phyloP scores from a whole-genome alignment of 1,140 invertebrate genomes.

The Whitmania pigra region DNA sequence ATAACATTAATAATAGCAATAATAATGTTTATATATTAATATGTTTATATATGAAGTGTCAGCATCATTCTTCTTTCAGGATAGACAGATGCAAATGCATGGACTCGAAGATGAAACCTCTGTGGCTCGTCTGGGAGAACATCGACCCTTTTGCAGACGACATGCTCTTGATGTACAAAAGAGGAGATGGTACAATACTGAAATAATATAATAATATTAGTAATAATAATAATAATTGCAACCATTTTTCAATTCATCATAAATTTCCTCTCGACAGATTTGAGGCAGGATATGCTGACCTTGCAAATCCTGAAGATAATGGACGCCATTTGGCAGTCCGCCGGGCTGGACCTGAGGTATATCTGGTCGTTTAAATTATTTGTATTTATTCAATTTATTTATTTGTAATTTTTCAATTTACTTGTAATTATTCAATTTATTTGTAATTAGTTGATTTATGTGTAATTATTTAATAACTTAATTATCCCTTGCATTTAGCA shows the following conservation, averaged over 20 bases:
- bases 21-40: too few relatives aligned
- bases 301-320: slow-evolving; percentile 85
- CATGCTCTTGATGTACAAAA: slow-evolving; percentile 73
- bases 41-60: too few relatives aligned
- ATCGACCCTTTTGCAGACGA: slow-evolving; percentile 51
- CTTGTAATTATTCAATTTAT: too few relatives aligned
- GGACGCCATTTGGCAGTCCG: slow-evolving; percentile 86
- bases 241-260: neutral
- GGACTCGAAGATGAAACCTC: slow-evolving; percentile 89
- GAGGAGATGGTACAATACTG: slow-evolving; percentile 60
- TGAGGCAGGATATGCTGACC: slow-evolving; percentile 92
- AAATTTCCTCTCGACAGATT: slow-evolving; percentile 42
- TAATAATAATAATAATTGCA: neutral
- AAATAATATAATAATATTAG: too few relatives aligned
- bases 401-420: too few relatives aligned
- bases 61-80: too few relatives aligned
- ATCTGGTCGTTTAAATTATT: neutral
- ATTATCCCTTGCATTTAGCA: too few relatives aligned
- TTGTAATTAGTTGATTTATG: too few relatives aligned
- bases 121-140: slow-evolving; percentile 87
- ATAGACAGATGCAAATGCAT: slow-evolving; percentile 63
- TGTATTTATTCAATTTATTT: neutral
- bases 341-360: slow-evolving; percentile 58
- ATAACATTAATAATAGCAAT: too few relatives aligned
- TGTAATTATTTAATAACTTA: too few relatives aligned